A percentile compares a stretch with the other conserved stretches of the same genome.
Conservation (phyloP, 2,888 invertebrate genomes). For the Antheraea assamensis region DNA sequence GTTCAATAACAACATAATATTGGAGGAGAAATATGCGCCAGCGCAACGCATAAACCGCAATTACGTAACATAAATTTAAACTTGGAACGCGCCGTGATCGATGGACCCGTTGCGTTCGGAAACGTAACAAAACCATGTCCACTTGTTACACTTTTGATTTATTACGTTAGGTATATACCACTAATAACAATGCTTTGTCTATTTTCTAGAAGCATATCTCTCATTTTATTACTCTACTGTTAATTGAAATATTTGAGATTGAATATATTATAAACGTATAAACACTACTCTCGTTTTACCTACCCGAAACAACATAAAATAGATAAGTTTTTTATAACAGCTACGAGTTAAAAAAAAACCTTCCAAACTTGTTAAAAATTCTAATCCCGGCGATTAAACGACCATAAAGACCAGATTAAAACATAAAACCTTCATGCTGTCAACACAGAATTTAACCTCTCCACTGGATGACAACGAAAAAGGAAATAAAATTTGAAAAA, state of each 20-base stretch:
- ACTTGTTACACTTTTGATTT: conserved; percentile 66
- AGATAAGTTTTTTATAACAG: conserved; percentile 53
- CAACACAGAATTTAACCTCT: conserved; percentile 78
- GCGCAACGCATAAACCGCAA: conserved; percentile 64
- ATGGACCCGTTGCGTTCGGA: conserved; percentile 59
- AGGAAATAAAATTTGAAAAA: conserved; percentile 59
- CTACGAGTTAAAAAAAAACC: conserved; percentile 40
- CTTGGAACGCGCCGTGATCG: conserved; percentile 67
- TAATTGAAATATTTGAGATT: conserved; percentile 40
- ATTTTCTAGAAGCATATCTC: conserved; percentile 43
- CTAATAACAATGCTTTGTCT: conserved; percentile 52
- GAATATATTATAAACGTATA: conserved; percentile 46
- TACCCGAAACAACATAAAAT: conserved; percentile 55
- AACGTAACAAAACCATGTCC: conserved; percentile 61
- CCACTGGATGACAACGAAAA: conserved; percentile 70
- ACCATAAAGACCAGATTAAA: conserved; percentile 76
- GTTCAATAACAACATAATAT: conserved; percentile 61
- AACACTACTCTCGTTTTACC: conserved; percentile 45
- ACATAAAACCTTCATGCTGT: conserved; percentile 78
- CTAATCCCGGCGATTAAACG: conserved; percentile 67
- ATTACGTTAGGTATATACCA: conserved; percentile 45
- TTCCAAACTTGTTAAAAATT: conserved; percentile 46
- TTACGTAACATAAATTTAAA: conserved; percentile 77
- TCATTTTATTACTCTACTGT: conserved; percentile 44
- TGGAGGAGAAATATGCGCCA: conserved; percentile 39